Evolutionary conservation across 2,113 vertebrate genomes (phyloP), one percentile per base, ranked within the genome.

Genomic region (Mirza zaza): DNA sequence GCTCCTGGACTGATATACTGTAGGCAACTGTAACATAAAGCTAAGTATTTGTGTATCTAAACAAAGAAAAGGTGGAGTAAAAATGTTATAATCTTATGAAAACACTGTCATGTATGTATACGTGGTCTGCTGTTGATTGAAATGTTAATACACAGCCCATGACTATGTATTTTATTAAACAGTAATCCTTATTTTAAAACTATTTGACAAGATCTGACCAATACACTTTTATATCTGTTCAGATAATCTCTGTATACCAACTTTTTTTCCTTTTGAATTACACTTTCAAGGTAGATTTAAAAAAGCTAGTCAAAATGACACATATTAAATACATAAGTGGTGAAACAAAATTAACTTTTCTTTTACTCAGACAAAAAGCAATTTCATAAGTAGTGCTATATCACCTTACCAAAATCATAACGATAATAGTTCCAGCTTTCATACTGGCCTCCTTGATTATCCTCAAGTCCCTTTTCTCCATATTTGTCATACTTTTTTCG

Each of bases 401-500:
- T 1, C 0, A 92, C 65, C 98, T 98, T 98, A 99, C 99, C 99
- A 95, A 99, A 99, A 98, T 99, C 99, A 36, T 99, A 99, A 93
- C 99, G 99, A 97, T 99, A 99, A 20, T 98, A 99, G 98, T 99
- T 99, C 99, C 99, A 99, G 98, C 99, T 99, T 98, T 99, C 99
- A 1, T 99, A 99, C 67, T 99, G 98, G 45, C 99, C 99, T 85
- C 99, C 99, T 94, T 99, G 99, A 94, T 99, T 99, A 96, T 99
- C 99, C 61, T 99, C 99, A 1, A 99, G 97, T 32, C 99, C 99
- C 63, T 99, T 99, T 87, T 99, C 99, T 96, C 99, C 99, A 0
- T 99, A 99, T 88, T 99, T 99, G 96, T 99, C 99, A 23, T 99
- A 99, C 94, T 99, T 99, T 98, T 99, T 99, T 68, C 99, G 98